Evolutionary conservation across 2,797 vertebrate genomes (phyloP).

Genomic region (Intellagama lesueurii): DNA sequence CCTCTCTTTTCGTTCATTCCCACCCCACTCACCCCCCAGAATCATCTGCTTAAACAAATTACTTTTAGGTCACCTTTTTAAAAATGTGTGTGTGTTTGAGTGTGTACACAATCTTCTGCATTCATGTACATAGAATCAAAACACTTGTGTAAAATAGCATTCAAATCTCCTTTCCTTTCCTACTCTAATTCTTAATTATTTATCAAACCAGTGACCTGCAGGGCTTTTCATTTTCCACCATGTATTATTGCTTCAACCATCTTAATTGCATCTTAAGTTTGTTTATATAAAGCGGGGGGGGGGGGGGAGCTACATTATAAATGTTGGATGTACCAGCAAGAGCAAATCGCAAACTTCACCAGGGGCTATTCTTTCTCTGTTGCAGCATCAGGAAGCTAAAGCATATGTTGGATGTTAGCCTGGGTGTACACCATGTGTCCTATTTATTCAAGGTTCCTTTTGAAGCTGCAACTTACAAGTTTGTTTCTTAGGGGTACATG

Average conservation of each 20-base stretch:
- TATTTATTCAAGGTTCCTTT: slow-evolving; percentile 96
- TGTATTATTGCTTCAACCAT: not conserved
- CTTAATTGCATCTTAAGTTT: slow-evolving; percentile 58
- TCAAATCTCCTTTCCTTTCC: not conserved
- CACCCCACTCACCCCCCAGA: accelerated
- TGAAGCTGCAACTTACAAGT: slow-evolving; percentile 94
- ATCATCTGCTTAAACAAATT: not conserved
- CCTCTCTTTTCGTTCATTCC: too few species aligned
- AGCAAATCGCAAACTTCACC: slow-evolving; percentile 86
- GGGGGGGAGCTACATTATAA: slow-evolving; percentile 48
- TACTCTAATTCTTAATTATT: not conserved
- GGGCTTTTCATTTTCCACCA: slow-evolving; percentile 33
- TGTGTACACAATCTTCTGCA: not conserved
- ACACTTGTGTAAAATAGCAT: not conserved
- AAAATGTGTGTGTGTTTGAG: not conserved
- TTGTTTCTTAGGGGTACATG: slow-evolving; percentile 98
- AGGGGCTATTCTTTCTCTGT: slow-evolving; percentile 87
- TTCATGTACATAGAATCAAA: not conserved
- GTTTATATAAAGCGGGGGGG: slow-evolving; percentile 45
- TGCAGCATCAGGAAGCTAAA: slow-evolving; percentile 90
- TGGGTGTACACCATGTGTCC: slow-evolving; percentile 96
- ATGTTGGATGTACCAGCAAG: slow-evolving; percentile 74
- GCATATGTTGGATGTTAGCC: slow-evolving; percentile 99
- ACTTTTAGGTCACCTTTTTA: not conserved
- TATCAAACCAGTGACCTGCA: not conserved